Conservation (phyloP, 2,797 vertebrate genomes). For the Pagetopsis macropterus region DNA sequence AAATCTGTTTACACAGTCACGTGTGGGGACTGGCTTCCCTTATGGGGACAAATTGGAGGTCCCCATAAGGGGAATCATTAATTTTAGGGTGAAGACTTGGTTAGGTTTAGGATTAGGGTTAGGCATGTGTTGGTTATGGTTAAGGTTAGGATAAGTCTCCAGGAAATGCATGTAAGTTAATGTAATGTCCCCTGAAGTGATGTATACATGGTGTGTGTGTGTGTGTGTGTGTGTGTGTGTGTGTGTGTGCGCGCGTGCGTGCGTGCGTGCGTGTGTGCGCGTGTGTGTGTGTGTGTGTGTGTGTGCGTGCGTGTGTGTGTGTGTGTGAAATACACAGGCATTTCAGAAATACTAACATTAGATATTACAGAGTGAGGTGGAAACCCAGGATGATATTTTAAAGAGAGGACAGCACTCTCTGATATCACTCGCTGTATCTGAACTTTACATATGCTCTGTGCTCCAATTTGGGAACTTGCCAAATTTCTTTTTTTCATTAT, state of each 20-base stretch:
- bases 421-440: conserved; percentile 26
- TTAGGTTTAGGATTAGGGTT: no score
- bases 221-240: conserved; percentile 1
- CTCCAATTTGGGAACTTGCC: conserved; percentile 51
- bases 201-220: conserved; percentile 5
- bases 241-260: no score
- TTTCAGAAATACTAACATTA: conserved; percentile 56
- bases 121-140: no score
- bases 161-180: no score
- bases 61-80: no score
- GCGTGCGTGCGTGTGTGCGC: no score
- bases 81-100: no score
- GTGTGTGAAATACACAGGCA: conserved; percentile 41
- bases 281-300: conserved; percentile 10
- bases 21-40: no score
- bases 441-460: conserved; percentile 40
- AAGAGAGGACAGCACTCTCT: conserved; percentile 24
- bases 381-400: conserved; percentile 50
- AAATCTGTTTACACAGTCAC: no score
- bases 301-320: neutral
- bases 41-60: no score
- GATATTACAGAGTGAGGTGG: conserved; percentile 36
- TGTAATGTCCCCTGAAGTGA: no score
- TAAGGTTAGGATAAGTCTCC: no score
- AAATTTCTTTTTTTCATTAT: conserved; percentile 52